phyloP scores from a whole-genome alignment of 2,113 vertebrate species.

The Syngnathoides biaculeatus region DNA sequence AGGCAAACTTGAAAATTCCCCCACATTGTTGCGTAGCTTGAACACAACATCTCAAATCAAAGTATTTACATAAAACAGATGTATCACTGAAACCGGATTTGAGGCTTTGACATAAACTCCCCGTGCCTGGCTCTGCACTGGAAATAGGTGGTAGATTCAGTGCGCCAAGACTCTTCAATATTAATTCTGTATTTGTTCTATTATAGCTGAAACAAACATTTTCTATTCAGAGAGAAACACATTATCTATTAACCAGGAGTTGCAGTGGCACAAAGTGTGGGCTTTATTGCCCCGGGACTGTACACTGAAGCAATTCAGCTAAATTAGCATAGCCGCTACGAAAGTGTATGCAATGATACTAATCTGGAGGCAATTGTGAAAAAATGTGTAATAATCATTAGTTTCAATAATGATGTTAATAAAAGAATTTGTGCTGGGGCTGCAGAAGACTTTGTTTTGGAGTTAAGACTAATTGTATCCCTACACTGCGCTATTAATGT shows the following conservation, averaged over 20 bases:
- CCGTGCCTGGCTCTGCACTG: slow-evolving; percentile 27
- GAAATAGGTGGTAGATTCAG: slow-evolving; percentile 49
- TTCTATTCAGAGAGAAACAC: slow-evolving; percentile 49
- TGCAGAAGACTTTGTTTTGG: slow-evolving; percentile 55
- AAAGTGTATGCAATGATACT: slow-evolving; percentile 41
- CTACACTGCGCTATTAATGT: slow-evolving; percentile 19
- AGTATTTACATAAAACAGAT: slow-evolving; percentile 40
- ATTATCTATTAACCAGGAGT: slow-evolving; percentile 57
- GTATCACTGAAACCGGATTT: slow-evolving; percentile 29
- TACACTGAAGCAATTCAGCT: slow-evolving; percentile 50
- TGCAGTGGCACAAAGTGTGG: slow-evolving; percentile 40
- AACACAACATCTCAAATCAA: slow-evolving; percentile 16
- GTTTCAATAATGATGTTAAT: slow-evolving; percentile 68
- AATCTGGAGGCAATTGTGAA: slow-evolving; percentile 50
- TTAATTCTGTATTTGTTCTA: slow-evolving; percentile 59
- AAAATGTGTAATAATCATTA: slow-evolving; percentile 62
- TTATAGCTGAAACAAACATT: slow-evolving; percentile 64
- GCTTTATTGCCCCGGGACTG: slow-evolving; percentile 50
- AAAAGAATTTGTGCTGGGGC: slow-evolving; percentile 52
- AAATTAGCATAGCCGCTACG: slow-evolving; percentile 50
- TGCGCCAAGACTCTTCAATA: slow-evolving; percentile 39
- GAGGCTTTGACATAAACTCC: slow-evolving; percentile 35
- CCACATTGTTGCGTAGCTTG: slow-evolving; percentile 19
- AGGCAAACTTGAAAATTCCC: slow-evolving; percentile 21
- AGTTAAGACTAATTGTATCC: slow-evolving; percentile 49